Evolutionary conservation across 2,888 invertebrate genomes (phyloP), one percentile per base, ranked within the genome.

Genomic region (Laspeyria flexula): DNA sequence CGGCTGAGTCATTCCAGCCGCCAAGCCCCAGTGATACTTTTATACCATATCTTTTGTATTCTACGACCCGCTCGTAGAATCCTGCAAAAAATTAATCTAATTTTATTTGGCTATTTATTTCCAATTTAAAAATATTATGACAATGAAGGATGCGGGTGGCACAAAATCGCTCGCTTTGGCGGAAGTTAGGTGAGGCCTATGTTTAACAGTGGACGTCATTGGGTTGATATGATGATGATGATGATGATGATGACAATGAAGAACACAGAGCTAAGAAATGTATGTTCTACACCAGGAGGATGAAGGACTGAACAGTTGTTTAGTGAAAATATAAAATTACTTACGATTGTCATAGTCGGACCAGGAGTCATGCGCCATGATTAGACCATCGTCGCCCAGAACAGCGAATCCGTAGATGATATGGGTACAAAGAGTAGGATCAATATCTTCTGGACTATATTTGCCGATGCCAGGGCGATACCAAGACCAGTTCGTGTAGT

Each of bases 401-500:
- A 97, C 97, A 0, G 98, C 98, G 75, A 98, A 98, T 9, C 98
- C 98, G 77, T 98, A 98, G 0, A 98, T 95, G 43, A 99, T 95
- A 79, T 99, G 98, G 0, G 98, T 98, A 77, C 98, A 99, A 0
- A 98, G 93, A 52, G 95, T 94, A 0, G 97, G 95, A 73, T 98
- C 96, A 41, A 98, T 97, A 73, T 98, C 94, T 75, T 97, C 97
- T 0, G 98, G 98, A 0, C 95, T 92, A 73, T 96, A 98, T 76
- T 96, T 96, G 33, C 97, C 98, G 27, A 94, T 77, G 0, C 97
- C 97, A 68, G 95, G 95, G 18, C 97, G 93, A 77, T 97, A 97
- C 97, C 97, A 97, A 0, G 98, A 97, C 98, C 98, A 98, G 79
- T 98, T 98, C 0, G 98, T 97, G 83, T 97, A 98, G 85, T 98